Evolutionary conservation across 2,888 invertebrate species (phyloP), one percentile per base, ranked within the genome.

Genomic region (Nymphalis urticae): DNA sequence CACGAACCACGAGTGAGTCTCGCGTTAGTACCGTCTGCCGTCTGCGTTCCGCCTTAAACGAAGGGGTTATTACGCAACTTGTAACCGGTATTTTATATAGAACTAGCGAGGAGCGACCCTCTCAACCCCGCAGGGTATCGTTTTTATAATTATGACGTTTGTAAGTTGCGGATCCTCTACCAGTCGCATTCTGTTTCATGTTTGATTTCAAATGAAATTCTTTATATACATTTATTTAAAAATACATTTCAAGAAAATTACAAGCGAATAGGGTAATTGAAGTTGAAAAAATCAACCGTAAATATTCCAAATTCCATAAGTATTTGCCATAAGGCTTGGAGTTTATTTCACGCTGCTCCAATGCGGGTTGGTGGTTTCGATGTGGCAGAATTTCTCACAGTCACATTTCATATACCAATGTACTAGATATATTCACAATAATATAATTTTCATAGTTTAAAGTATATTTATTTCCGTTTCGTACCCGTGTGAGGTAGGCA

Each of bases 121-220:
- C 72, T 69, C 27, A 50, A 58, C 62, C 69, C 69, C 64, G 67
- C 61, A 27, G 69, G 69, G 69, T 67, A 72, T 71, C 71, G 69
- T 73, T 74, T 73, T 73, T 72, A 74, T 74, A 73, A 74, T 74
- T 73, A 74, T 68, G 73, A 70, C 73, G 73, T 74, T 74, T 72
- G 73, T 64, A 66, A 68, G 65, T 61, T 61, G 63, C 70, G 61
- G 70, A 72, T 70, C 60, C 61, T 21, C 50, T 51, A 68, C 21
- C 62, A 48, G 36, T 59, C 8, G 32, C 68, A 48, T 69, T 72
- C 56, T 62, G 51, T 60, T 62, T 54, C 50, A 59, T 21, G 58
- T 69, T 72, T 72, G 72, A 72, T 69, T 64, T 53, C 24, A 56
- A 56, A 62, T 62, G 48, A 56, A 56, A 67, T 67, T 17, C 21